A percentile compares a stretch with the other conserved stretches of the same genome.
Conservation (phyloP, 2,113 vertebrate species). For the Harpagus bidentatus region DNA sequence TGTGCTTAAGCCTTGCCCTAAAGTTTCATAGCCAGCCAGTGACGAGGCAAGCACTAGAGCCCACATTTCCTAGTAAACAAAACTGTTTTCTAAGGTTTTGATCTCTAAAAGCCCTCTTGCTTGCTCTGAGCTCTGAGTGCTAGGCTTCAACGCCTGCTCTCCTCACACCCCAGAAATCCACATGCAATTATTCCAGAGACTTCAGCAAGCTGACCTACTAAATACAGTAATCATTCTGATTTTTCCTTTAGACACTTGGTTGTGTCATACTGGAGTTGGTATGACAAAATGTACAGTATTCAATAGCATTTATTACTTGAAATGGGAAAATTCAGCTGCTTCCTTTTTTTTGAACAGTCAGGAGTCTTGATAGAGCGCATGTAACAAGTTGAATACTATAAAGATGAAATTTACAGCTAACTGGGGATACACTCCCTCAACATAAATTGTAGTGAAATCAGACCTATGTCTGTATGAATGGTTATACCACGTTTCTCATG, state of each 20-base stretch:
- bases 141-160: not conserved
- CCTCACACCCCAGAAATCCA: not conserved
- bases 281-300: not conserved
- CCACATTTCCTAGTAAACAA: not conserved
- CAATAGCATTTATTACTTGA: not conserved
- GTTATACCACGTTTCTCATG: not conserved
- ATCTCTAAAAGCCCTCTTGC: not conserved
- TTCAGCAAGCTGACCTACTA: not conserved
- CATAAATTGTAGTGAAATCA: not conserved
- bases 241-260: not conserved
- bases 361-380: not conserved
- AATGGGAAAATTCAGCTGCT: not conserved
- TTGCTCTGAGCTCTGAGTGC: not conserved
- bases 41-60: not conserved
- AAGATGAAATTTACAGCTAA: not conserved
- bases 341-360: not conserved
- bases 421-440: rapidly evolving
- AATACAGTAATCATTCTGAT: not conserved
- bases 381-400: not conserved
- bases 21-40: not conserved
- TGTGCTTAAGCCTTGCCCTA: not conserved
- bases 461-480: not conserved
- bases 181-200: not conserved
- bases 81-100: not conserved
- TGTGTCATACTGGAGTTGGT: not conserved